A percentile compares a stretch with the other conserved stretches of the same genome.
These are phyloP conservation scores for Meliscaeva auricollis DNA, from an alignment of 2,888 invertebrate species.

Conservation along the genomic window DNA sequence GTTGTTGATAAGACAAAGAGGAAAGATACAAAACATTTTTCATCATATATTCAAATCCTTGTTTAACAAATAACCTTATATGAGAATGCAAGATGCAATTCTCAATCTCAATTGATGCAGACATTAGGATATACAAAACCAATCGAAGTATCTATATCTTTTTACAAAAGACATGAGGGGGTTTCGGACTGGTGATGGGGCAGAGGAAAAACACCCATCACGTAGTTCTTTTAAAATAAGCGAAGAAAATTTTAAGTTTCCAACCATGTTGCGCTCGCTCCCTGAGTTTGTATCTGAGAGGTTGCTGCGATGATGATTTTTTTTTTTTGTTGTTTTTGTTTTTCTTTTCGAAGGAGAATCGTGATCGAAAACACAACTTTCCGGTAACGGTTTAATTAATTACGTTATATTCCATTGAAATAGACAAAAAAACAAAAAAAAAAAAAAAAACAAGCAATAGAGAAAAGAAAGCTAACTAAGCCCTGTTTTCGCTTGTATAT, in stretches of 20 bases:
- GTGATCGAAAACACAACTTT: constrained; percentile 77
- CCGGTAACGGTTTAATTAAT: constrained; percentile 84
- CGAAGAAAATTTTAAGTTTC: constrained; percentile 68
- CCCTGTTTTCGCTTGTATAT: constrained; percentile 53
- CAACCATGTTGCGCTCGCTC: constrained; percentile 38
- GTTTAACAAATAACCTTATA: constrained; percentile 59
- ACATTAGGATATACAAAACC: constrained; percentile 48
- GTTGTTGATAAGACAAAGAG: not conserved
- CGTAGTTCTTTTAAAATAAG: constrained; percentile 67
- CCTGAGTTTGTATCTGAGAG: constrained; percentile 39
- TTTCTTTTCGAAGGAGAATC: constrained; percentile 61
- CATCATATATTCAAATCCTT: constrained; percentile 66
- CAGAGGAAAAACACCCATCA: constrained; percentile 65
- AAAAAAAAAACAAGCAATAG: constrained; percentile 29
- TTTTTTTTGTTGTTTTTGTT: constrained; percentile 36
- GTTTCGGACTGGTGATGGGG: not conserved
- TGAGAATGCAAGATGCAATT: constrained; percentile 42
- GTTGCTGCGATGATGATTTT: constrained; percentile 8
- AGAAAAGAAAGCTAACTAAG: constrained; percentile 72
- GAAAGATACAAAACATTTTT: constrained; percentile 9
- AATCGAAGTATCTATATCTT: constrained; percentile 43
- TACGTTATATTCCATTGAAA: constrained; percentile 80
- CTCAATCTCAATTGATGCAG: constrained; percentile 69
- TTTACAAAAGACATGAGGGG: not conserved
- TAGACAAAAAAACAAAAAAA: constrained; percentile 48